These are phyloP conservation scores for Stichodactyla helianthus DNA, from an alignment of 64 coral and sea anemone species.

Conservation along the genomic window DNA sequence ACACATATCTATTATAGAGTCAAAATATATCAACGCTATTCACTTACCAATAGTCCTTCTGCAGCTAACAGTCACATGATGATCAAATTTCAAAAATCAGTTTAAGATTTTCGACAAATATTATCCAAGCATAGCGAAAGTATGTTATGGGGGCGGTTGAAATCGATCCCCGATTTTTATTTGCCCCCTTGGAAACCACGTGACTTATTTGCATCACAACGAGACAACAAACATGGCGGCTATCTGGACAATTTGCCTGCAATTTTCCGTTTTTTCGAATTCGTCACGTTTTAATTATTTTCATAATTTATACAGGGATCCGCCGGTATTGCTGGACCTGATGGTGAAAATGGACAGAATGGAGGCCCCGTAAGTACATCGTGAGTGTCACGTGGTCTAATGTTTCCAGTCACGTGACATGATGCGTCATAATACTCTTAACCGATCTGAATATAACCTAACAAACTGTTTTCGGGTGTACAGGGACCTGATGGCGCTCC, in stretches of 20 bases:
- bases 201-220: too few relatives aligned
- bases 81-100: too few relatives aligned
- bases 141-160: too few relatives aligned
- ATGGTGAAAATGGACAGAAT: constrained; percentile 18
- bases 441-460: neutral
- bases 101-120: too few relatives aligned
- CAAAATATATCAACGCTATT: neutral
- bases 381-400: constrained; percentile 18
- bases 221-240: too few relatives aligned
- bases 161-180: too few relatives aligned
- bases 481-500: constrained; percentile 14
- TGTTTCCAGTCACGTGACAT: neutral
- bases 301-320: neutral
- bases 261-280: neutral
- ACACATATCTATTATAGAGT: neutral
- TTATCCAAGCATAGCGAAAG: too few relatives aligned
- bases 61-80: neutral
- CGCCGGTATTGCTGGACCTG: neutral
- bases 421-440: neutral
- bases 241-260: neutral
- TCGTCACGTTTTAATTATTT: neutral
- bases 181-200: too few relatives aligned
- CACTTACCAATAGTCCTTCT: too few relatives aligned
- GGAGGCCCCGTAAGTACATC: constrained; percentile 14
- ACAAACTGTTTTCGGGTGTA: neutral